Evolutionary conservation across 1,140 invertebrate genomes (phyloP).

Genomic region (Drosophila subobscura): DNA sequence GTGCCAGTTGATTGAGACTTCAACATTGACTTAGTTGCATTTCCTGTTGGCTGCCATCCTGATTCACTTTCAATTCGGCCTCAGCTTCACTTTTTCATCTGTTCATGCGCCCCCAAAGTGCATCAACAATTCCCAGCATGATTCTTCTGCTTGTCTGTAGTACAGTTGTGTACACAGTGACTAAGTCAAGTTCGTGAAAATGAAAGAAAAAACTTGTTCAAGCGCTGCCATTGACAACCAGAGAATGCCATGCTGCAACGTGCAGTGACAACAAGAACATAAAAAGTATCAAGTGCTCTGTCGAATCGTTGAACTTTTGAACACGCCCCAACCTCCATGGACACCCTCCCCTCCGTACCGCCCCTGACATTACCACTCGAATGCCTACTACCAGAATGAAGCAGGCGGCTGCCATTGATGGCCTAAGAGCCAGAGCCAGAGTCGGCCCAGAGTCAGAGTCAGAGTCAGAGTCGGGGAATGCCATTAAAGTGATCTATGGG

Average conservation of each 20-base stretch:
- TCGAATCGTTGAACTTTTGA: constrained; percentile 44
- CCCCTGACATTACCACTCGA: constrained; percentile 17
- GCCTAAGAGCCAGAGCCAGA: constrained; percentile 17
- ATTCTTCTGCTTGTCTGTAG: constrained; percentile 32
- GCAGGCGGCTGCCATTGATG: constrained; percentile 19
- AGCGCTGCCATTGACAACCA: constrained; percentile 34
- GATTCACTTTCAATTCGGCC: constrained; percentile 31
- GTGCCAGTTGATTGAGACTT: constrained; percentile 25
- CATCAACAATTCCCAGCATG: constrained; percentile 45
- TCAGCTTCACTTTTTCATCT: constrained; percentile 4
- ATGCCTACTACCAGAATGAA: constrained; percentile 32
- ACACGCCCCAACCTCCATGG: constrained; percentile 9
- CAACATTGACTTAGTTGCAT: constrained; percentile 44
- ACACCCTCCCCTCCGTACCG: background rate
- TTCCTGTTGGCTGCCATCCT: constrained; percentile 28
- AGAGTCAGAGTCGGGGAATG: constrained; percentile 24
- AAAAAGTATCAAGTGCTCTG: constrained; percentile 48
- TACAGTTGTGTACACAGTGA: constrained; percentile 47
- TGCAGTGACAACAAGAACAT: constrained; percentile 46
- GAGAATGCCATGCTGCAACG: constrained; percentile 27
- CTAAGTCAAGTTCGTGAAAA: constrained; percentile 40
- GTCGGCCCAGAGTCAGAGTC: background rate
- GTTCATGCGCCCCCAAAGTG: constrained; percentile 13
- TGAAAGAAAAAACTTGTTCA: constrained; percentile 47
- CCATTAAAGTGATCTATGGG: constrained; percentile 50